Conservation (phyloP, 2,888 invertebrate genomes). For the Noctua fimbriata region DNA sequence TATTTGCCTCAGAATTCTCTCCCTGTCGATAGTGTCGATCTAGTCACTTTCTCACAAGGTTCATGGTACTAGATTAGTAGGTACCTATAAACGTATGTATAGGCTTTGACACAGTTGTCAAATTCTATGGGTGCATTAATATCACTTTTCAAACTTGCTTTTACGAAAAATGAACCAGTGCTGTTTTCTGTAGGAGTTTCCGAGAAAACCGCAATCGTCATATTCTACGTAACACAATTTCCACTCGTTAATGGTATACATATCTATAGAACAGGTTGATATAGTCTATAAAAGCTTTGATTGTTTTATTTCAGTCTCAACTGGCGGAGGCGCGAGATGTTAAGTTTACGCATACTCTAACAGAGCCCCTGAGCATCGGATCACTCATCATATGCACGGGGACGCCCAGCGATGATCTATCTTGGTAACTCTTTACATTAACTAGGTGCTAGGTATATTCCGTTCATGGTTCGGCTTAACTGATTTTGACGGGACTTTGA, state of each 20-base stretch:
- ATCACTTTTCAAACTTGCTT: not conserved
- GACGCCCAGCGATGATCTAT: conserved; percentile 84
- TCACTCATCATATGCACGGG: conserved; percentile 85
- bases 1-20: not conserved
- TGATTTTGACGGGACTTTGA: too few species aligned
- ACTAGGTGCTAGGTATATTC: not conserved
- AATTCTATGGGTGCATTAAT: conserved; percentile 11
- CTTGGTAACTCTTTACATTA: conserved; percentile 77
- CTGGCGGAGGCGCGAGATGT: conserved; percentile 85
- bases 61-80: conserved; percentile 1
- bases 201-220: conserved; percentile 5
- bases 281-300: conserved; percentile 31
- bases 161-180: conserved; percentile 7
- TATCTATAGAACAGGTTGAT: conserved; percentile 10
- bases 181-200: not conserved
- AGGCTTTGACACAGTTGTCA: conserved; percentile 32
- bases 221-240: conserved; percentile 7
- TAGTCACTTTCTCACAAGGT: not conserved
- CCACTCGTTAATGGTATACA: not conserved
- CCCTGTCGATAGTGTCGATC: not conserved
- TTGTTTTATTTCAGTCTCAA: conserved; percentile 80
- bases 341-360: conserved; percentile 81
- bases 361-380: conserved; percentile 82
- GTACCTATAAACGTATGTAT: not conserved
- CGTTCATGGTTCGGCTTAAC: not conserved